Percentiles rank a stretch among this genome's conserved stretches.
phyloP scores from a whole-genome alignment of 2,888 invertebrate species.

The Theretra japonica region DNA sequence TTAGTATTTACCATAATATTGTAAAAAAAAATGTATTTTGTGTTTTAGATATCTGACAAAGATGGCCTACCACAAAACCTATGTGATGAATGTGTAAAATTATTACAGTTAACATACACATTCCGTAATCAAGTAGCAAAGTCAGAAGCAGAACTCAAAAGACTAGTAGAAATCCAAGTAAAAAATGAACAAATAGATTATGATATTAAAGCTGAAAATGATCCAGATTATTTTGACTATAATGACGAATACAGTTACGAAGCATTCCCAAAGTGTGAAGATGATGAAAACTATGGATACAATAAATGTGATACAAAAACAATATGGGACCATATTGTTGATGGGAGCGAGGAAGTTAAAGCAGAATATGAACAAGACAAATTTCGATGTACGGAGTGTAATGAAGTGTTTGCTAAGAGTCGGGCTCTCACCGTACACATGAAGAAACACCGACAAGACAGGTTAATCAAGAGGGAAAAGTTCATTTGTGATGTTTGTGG shows the following conservation, averaged over 20 bases:
- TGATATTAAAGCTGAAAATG: constrained; percentile 32
- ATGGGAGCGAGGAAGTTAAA: constrained; percentile 48
- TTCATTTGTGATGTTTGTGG: constrained; percentile 78
- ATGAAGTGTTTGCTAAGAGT: constrained; percentile 78
- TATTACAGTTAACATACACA: constrained; percentile 75
- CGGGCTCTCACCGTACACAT: constrained; percentile 75
- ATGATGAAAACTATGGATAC: constrained; percentile 58
- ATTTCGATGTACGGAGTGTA: constrained; percentile 80
- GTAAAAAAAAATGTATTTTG: constrained; percentile 8
- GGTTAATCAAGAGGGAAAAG: constrained; percentile 43
- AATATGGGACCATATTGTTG: constrained; percentile 50
- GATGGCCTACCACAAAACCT: constrained; percentile 86
- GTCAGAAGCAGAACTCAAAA: constrained; percentile 63
- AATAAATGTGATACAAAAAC: constrained; percentile 77
- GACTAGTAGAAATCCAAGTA: constrained; percentile 54
- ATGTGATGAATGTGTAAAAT: constrained; percentile 82
- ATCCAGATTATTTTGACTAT: constrained; percentile 39
- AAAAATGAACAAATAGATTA: constrained; percentile 49
- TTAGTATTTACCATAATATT: too few species aligned
- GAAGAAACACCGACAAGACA: constrained; percentile 59
- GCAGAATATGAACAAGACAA: constrained; percentile 47
- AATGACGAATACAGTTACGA: constrained; percentile 50
- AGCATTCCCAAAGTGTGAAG: constrained; percentile 44
- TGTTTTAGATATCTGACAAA: constrained; percentile 65
- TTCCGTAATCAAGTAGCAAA: constrained; percentile 66